Percentiles rank a stretch among this genome's conserved stretches.
Conservation (phyloP, 1,140 invertebrate species). For the Bombyx mori region ASM3026992v2 NC_085116.1:11436501-11437000, state of each 20-base stretch:
- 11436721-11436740: slow-evolving; percentile 51
- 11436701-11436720: slow-evolving; percentile 53
- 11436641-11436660: slow-evolving; percentile 67
- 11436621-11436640: slow-evolving; percentile 63
- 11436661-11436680: slow-evolving; percentile 68
- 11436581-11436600: slow-evolving; percentile 41
- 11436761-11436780: slow-evolving; percentile 1
- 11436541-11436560: too few relatives aligned
- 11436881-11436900: too few relatives aligned
- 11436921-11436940: too few relatives aligned
- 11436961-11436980: slow-evolving; percentile 43
- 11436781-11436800: too few relatives aligned
- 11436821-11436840: too few relatives aligned
- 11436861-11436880: too few relatives aligned
- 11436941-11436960: too few relatives aligned
- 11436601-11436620: slow-evolving; percentile 56
- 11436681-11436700: slow-evolving; percentile 64
- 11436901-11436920: too few relatives aligned
- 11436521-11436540: too few relatives aligned
- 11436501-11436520: slow-evolving; percentile 2
- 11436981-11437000: slow-evolving; percentile 49
- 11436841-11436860: too few relatives aligned
- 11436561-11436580: too few relatives aligned
- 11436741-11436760: slow-evolving; percentile 39
- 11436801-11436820: too few relatives aligned